Conservation (phyloP, 1,140 invertebrate genomes). For the Drosophila lini region DNA sequence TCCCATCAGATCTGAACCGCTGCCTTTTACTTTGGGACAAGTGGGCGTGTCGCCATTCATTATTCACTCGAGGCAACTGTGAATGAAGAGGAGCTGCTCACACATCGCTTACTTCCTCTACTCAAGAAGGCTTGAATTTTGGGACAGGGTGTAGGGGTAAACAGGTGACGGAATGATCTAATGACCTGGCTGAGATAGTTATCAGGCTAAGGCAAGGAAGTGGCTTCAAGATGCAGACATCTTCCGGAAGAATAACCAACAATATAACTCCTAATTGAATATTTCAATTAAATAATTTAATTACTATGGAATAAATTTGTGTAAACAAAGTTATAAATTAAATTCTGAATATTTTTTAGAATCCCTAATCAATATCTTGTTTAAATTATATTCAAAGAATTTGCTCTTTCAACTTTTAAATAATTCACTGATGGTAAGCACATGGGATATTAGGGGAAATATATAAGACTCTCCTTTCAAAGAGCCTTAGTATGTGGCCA, state of each 20-base stretch:
- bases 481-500: neutral
- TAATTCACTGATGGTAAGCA: too few species aligned
- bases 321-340: too few species aligned
- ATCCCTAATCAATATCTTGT: too few species aligned
- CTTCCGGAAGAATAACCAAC: neutral
- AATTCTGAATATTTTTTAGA: too few species aligned
- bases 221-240: neutral
- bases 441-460: too few species aligned
- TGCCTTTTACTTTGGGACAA: slow-evolving; percentile 5
- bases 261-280: neutral
- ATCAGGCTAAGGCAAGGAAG: neutral
- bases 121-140: slow-evolving; percentile 1
- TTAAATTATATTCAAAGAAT: too few species aligned
- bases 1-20: too few species aligned
- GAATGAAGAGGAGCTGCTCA: slow-evolving; percentile 16
- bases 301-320: too few species aligned
- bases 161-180: slow-evolving; percentile 15
- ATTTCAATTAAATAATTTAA: neutral
- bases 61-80: slow-evolving; percentile 52
- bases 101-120: slow-evolving; percentile 17
- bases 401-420: too few species aligned
- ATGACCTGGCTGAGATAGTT: slow-evolving; percentile 1
- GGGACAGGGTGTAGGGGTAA: neutral
- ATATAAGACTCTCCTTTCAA: too few species aligned
- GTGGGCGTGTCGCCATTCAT: slow-evolving; percentile 61